Percentiles rank a stretch among this genome's conserved stretches.
phyloP scores from a whole-genome alignment of 2,797 vertebrate species.

The Xiphophorus birchmanni region DNA sequence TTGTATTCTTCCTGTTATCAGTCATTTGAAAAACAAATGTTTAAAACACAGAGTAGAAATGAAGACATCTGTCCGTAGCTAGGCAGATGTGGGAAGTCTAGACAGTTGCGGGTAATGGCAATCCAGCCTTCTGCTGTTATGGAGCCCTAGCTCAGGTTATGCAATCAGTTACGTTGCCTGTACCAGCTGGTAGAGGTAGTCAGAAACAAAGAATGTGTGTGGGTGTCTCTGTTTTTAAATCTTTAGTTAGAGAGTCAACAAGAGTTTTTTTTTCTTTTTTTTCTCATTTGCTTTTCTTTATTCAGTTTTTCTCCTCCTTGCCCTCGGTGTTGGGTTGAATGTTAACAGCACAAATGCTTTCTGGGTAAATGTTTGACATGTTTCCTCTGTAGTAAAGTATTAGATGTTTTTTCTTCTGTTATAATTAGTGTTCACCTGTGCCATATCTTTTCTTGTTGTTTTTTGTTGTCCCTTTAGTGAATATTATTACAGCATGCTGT shows the following conservation, averaged over 20 bases:
- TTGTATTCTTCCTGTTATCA: not conserved
- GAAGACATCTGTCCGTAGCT: slow-evolving; percentile 38
- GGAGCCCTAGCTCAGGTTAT: slow-evolving; percentile 58
- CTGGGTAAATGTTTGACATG: not conserved
- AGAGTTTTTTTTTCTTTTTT: not conserved
- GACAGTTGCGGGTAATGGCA: not conserved
- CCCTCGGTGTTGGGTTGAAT: not conserved
- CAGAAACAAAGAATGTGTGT: slow-evolving; percentile 50
- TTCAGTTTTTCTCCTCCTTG: not conserved
- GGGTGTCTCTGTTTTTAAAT: slow-evolving; percentile 56
- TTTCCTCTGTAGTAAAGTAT: not conserved
- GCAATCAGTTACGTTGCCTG: slow-evolving; percentile 57
- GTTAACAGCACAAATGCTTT: not conserved
- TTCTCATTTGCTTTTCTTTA: slow-evolving; percentile 14
- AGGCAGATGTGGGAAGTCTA: slow-evolving; percentile 16
- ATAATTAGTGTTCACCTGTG: not conserved
- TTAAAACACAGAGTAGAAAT: slow-evolving; percentile 12
- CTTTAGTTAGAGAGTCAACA: slow-evolving; percentile 31
- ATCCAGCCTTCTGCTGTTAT: slow-evolving; percentile 27
- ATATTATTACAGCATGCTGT: not conserved
- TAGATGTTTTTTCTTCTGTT: not conserved
- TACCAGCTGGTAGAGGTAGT: slow-evolving; percentile 70
- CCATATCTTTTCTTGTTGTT: not conserved
- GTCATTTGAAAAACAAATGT: slow-evolving; percentile 4
- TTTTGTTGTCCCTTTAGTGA: not conserved